Base-by-base conservation (phyloP, 1,140 invertebrate species). In the Calephelis virginiensis region DNA sequence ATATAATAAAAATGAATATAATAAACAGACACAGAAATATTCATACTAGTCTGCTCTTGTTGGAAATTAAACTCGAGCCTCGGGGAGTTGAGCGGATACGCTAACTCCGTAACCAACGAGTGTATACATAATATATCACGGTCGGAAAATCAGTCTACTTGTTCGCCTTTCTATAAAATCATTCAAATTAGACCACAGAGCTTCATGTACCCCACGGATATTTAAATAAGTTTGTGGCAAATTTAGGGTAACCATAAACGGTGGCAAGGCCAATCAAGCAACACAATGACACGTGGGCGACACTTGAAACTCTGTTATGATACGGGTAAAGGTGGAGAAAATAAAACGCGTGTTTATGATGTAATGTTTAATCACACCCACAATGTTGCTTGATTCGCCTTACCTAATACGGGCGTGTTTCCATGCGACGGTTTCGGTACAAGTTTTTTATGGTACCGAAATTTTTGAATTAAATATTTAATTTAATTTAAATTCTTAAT, bases 311-410 rank as follows among this genome's bases (percentile, higher is more conserved):
- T 89, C 82, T 85, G 85, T 72, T 76, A 73, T 68, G 64, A 72
- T 67, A 66, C 17, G 14, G 12, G 46, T 7, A 17, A 61, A 28
- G 56, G 56, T 72, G 67, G 47, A 73, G 61, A 53, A 86, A 89
- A 90, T 88, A 86, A 90, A 89, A 88, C 75, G 70, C 79, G 74
- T 40, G 53, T 63, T 70, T 74, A 61, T 72, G 63, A 73, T 62
- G 69, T 77, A 78, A 73, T 49, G 62, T 89, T 89, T 89, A 86
- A 89, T 86, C 64, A 76, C 85, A 85, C 82, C 83, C 85, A 86
- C 81, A 71, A 81, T 73, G 83, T 90, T 90, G 88, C 88, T 89
- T 90, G 88, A 88, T 89, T 82, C 79, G 83, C 86, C 88, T 90
- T 87, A 69, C 62, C 61, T 63, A 47, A 63, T 63, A 48, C 13